These are phyloP conservation scores for Alloscopus bannaensis DNA, from an alignment of 2,888 invertebrate genomes.

Conservation along the genomic window DNA sequence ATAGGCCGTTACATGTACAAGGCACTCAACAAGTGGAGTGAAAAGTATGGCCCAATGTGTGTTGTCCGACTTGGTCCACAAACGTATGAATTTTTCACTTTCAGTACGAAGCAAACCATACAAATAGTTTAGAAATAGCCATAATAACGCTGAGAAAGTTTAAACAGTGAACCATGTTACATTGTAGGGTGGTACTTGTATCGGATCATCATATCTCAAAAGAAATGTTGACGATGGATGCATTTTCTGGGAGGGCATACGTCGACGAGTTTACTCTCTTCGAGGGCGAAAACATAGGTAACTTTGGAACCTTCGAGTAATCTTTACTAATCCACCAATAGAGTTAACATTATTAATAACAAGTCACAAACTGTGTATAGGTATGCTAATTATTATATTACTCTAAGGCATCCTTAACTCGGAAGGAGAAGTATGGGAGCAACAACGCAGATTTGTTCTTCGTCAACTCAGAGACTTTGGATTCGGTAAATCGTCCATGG, in stretches of 20 bases:
- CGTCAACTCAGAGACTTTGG: constrained; percentile 58
- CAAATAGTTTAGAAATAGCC: no score
- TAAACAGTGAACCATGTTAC: background rate
- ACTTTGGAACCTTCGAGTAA: background rate
- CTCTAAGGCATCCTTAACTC: constrained; percentile 31
- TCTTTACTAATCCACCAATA: background rate
- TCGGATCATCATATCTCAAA: constrained; percentile 36
- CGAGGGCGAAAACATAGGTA: constrained; percentile 48
- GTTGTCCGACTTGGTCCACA: background rate
- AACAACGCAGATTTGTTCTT: constrained; percentile 51
- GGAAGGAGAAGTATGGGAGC: constrained; percentile 48
- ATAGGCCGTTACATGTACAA: background rate
- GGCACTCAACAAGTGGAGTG: constrained; percentile 41
- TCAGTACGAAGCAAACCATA: constrained; percentile 25
- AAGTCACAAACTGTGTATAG: background rate
- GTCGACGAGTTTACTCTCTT: constrained; percentile 30
- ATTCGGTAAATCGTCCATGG: constrained; percentile 57
- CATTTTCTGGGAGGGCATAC: constrained; percentile 46
- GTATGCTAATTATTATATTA: background rate
- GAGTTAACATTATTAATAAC: background rate
- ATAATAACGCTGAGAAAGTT: no score
- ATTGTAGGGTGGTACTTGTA: constrained; percentile 11
- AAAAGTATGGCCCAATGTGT: constrained; percentile 45
- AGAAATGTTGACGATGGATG: constrained; percentile 51
- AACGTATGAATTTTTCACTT: no score